Conservation (phyloP, 2,888 invertebrate genomes). For the Nymphalis polychloros region DNA sequence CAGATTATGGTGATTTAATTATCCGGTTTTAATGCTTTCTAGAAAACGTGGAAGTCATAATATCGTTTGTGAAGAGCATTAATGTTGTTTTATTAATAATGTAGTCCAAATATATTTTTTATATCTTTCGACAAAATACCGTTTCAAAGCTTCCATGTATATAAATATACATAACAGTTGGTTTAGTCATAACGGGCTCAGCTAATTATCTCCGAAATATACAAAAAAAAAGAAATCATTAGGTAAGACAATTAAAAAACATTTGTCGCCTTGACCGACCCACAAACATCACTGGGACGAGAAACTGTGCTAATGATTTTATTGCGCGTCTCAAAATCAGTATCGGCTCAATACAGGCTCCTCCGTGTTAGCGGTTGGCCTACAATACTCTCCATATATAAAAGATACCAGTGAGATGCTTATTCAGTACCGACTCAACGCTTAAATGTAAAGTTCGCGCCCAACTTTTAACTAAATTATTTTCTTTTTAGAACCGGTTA, state of each 20-base stretch:
- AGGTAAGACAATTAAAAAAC: slow-evolving; percentile 56
- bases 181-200: slow-evolving; percentile 33
- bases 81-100: not conserved
- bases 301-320: slow-evolving; percentile 74
- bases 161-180: slow-evolving; percentile 1
- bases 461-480: slow-evolving; percentile 48
- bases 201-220: slow-evolving; percentile 35
- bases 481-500: slow-evolving; percentile 70
- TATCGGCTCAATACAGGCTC: slow-evolving; percentile 59
- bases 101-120: no score
- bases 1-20: no score
- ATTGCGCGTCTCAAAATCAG: slow-evolving; percentile 70
- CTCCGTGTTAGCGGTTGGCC: slow-evolving; percentile 76
- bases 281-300: slow-evolving; percentile 67
- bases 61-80: no score
- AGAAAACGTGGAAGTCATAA: no score
- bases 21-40: no score
- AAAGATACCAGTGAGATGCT: slow-evolving; percentile 63
- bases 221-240: slow-evolving; percentile 53
- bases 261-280: slow-evolving; percentile 71
- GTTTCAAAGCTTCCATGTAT: slow-evolving; percentile 10
- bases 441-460: slow-evolving; percentile 62
- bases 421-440: slow-evolving; percentile 65
- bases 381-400: slow-evolving; percentile 74
- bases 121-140: not conserved